Evolutionary conservation across 2,888 invertebrate genomes (phyloP).

Genomic region (Julus scandinavius): DNA sequence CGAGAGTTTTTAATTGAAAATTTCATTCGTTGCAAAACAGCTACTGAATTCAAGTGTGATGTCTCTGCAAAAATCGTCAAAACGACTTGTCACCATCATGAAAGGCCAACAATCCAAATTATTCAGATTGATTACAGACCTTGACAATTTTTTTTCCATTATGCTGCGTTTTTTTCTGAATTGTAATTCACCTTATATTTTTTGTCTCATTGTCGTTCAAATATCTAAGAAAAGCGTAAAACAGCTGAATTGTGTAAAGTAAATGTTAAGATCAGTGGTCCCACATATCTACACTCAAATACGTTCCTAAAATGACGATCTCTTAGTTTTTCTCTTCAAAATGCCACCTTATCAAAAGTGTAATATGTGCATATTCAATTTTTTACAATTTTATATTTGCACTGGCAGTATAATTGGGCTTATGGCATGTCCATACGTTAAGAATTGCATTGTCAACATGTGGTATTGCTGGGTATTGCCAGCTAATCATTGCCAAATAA

Average conservation of each 20-base stretch:
- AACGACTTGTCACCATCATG: neutral
- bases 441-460: neutral
- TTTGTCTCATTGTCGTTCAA: neutral
- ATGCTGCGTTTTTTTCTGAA: neutral
- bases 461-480: neutral
- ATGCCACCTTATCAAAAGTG: too few species aligned
- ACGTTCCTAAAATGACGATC: too few species aligned
- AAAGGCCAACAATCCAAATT: neutral
- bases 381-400: too few species aligned
- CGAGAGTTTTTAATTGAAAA: neutral
- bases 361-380: too few species aligned
- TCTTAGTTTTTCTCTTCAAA: too few species aligned
- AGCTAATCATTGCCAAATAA: neutral
- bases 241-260: neutral
- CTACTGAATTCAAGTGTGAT: neutral
- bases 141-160: neutral
- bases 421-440: too few species aligned
- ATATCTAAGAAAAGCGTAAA: neutral
- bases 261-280: neutral
- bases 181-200: neutral
- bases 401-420: too few species aligned
- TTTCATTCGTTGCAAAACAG: neutral
- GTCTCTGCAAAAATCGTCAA: neutral
- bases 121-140: neutral
- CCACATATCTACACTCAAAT: too few species aligned